A percentile compares a stretch with the other conserved stretches of the same genome.
These are phyloP conservation scores for Vulpes lagopus DNA, from an alignment of 2,113 vertebrate species.

Conservation along the genomic window DNA sequence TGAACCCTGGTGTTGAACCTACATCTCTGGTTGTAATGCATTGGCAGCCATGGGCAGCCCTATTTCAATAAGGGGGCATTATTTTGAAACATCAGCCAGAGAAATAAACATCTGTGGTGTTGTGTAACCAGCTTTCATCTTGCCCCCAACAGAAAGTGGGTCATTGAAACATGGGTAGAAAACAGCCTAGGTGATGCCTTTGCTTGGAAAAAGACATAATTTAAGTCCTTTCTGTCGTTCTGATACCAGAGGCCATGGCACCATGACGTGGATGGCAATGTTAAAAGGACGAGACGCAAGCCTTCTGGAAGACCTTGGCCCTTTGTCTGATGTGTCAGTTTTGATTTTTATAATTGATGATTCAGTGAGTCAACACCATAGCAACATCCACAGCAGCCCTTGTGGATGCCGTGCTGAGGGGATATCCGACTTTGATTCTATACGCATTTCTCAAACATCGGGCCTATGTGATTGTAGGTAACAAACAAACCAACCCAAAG, in stretches of 20 bases:
- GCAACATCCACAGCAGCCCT: not conserved
- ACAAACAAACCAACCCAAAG: not conserved
- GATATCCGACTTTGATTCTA: not conserved
- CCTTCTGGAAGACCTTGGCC: constrained; percentile 54
- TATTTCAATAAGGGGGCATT: not conserved
- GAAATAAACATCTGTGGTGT: constrained; percentile 46
- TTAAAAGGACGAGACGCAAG: not conserved
- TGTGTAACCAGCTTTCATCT: constrained; percentile 58
- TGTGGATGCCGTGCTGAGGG: not conserved
- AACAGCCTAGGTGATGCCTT: constrained; percentile 50
- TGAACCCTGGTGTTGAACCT: not conserved
- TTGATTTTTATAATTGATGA: constrained; percentile 76
- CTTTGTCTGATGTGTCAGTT: constrained; percentile 40
- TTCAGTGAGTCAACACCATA: constrained; percentile 74
- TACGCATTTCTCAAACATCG: not conserved
- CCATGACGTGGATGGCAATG: not conserved
- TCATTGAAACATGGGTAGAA: constrained; percentile 41
- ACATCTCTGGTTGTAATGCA: accelerated
- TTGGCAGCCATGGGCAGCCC: not conserved
- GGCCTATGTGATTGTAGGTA: not conserved
- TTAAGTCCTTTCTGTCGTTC: not conserved
- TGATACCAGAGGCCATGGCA: constrained; percentile 29
- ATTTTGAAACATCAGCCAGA: not conserved
- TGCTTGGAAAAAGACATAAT: not conserved
- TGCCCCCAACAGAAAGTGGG: constrained; percentile 58